These are phyloP conservation scores for Euproctis similis DNA, from an alignment of 2,888 invertebrate genomes.

Conservation along the genomic window DNA sequence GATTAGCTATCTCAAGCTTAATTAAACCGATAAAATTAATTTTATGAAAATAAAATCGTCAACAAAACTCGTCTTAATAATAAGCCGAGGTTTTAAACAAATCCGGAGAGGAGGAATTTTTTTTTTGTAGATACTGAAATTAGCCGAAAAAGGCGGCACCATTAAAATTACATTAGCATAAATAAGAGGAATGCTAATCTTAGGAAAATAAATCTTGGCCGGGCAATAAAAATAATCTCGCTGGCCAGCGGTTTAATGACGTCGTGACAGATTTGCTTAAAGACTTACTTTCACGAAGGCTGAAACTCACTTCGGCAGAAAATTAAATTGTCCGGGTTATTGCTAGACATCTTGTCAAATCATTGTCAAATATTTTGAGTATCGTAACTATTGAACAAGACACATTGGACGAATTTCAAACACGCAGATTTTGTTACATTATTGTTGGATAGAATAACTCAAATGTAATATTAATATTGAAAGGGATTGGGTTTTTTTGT, in stretches of 20 bases:
- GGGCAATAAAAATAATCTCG: slow-evolving; percentile 69
- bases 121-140: slow-evolving; percentile 72
- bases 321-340: slow-evolving; percentile 17
- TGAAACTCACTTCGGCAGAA: slow-evolving; percentile 19
- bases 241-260: slow-evolving; percentile 49
- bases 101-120: slow-evolving; percentile 60
- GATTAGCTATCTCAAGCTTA: slow-evolving; percentile 26
- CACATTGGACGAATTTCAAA: too few relatives aligned
- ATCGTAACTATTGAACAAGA: too few relatives aligned
- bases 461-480: too few relatives aligned
- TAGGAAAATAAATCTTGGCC: slow-evolving; percentile 68
- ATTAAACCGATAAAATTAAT: slow-evolving; percentile 53
- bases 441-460: too few relatives aligned
- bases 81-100: slow-evolving; percentile 63
- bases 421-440: too few relatives aligned
- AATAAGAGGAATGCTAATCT: slow-evolving; percentile 75
- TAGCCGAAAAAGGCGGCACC: slow-evolving; percentile 69
- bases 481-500: too few relatives aligned
- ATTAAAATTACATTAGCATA: slow-evolving; percentile 77
- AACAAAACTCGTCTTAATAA: slow-evolving; percentile 56
- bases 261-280: slow-evolving; percentile 47
- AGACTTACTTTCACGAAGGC: slow-evolving; percentile 26
- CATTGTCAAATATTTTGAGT: neutral
- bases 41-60: slow-evolving; percentile 55
- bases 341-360: slow-evolving; percentile 6